Conservation (phyloP, 2,113 vertebrate species). For the Sander lucioperca region DNA sequence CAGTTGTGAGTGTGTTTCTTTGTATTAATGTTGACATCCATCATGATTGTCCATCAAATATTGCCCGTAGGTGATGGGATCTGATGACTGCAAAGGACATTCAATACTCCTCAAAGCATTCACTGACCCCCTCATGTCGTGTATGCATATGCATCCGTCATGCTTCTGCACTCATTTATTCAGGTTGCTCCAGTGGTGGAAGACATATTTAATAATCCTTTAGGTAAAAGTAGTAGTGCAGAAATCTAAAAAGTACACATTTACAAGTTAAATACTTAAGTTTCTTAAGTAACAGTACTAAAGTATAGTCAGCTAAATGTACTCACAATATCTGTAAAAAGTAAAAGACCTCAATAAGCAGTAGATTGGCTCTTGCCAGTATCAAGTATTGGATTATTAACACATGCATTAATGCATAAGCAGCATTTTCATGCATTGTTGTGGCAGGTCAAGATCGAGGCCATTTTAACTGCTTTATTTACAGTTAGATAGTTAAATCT, state of each 20-base stretch:
- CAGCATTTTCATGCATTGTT: neutral
- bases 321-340: neutral
- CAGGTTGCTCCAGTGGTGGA: neutral
- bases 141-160: neutral
- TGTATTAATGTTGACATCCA: neutral
- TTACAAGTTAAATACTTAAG: neutral
- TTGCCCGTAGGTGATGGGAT: neutral
- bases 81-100: neutral
- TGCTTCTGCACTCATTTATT: neutral
- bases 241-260: neutral
- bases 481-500: neutral
- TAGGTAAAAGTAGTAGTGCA: too few species aligned
- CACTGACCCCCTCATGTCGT: neutral
- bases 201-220: neutral
- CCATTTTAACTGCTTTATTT: neutral
- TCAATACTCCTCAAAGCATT: neutral
- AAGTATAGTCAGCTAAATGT: neutral
- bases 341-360: neutral
- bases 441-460: neutral
- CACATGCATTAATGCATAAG: neutral
- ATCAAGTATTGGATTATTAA: neutral
- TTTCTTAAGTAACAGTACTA: neutral
- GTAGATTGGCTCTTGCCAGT: too few species aligned
- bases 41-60: neutral
- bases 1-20: neutral